Evolutionary conservation across 1,140 invertebrate genomes (phyloP), one percentile per base, ranked within the genome.

Genomic region (Zaprionus gabonicus): DNA sequence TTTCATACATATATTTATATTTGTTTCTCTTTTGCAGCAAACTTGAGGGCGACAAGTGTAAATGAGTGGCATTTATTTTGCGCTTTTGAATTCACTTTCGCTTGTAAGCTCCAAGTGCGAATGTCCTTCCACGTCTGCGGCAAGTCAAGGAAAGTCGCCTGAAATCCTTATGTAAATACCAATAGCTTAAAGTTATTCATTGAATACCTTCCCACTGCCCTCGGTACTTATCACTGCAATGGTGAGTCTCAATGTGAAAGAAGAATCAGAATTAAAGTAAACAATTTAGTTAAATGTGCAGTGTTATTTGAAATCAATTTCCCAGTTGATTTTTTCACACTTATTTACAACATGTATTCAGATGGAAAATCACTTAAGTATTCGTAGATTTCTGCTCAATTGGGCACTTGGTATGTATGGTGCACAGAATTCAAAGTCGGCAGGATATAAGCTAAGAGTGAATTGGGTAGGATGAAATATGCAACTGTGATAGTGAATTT

Each of bases 31-130:
- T 27, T 31, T 25, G 17, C 55, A 46, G 10, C 23, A 51, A 51
- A 38, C 58, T 76, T 31, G 69, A 59, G 53, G 73, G 78, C 74
- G 80, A 83, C 68, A 83, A 83, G 81, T 88, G 84, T 76, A 88
- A 87, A 84, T 81, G 84, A 88, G 81, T 81, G 69, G 78, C 78
- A 84, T 83, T 87, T 81, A 78, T 86, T 87, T 77, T 41, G 23
- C 46, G 75, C 63, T 66, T 66, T 67, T 80, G 59, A 46, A 65
- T 74, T 74, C 67, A 41, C 59, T 64, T 64, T 64, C 59, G 59
- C 44, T 57, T 62, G 20, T 56, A 59, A 72, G 62, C 49, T 46
- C 23, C n/a, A 25, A 57, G 38, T 49, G 36, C 49, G 28, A 71
- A 67, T 53, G 66, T 70, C 49, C 67, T 23, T 62, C 60, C 58